phyloP scores from a whole-genome alignment of 2,113 vertebrate species.

The Oenanthe melanoleuca region DNA sequence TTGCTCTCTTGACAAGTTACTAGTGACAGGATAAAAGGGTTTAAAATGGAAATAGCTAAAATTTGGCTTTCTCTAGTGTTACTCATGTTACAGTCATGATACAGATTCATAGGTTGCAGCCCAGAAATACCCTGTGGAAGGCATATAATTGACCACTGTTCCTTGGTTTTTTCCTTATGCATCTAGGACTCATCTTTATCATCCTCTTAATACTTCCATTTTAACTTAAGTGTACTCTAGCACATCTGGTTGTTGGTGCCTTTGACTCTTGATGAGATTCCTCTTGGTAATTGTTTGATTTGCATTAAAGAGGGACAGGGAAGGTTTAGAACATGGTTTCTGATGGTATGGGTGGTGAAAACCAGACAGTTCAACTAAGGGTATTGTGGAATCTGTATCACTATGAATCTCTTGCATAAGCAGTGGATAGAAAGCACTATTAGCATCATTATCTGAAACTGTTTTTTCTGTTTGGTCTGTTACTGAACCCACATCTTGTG shows the following conservation, averaged over 20 bases:
- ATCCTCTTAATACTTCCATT: neutral
- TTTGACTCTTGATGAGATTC: neutral
- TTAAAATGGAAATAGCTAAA: neutral
- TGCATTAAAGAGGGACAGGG: fast-evolving
- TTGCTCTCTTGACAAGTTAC: neutral
- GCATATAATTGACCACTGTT: neutral
- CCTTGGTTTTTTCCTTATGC: neutral
- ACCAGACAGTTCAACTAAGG: neutral
- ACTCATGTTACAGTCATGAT: neutral
- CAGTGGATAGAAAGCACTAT: neutral
- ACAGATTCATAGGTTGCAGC: neutral
- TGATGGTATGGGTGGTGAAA: neutral
- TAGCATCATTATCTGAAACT: neutral
- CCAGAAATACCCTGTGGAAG: neutral
- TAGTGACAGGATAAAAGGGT: neutral
- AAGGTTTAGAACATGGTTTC: neutral
- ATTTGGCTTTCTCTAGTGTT: neutral
- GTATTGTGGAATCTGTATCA: neutral
- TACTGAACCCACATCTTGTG: neutral
- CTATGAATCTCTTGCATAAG: neutral
- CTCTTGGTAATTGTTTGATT: neutral
- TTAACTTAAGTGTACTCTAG: neutral
- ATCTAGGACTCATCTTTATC: neutral
- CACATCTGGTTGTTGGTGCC: neutral
- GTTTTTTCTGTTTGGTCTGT: neutral